phyloP scores from a whole-genome alignment of 1,140 invertebrate species.

The Drosophila littoralis region DNA sequence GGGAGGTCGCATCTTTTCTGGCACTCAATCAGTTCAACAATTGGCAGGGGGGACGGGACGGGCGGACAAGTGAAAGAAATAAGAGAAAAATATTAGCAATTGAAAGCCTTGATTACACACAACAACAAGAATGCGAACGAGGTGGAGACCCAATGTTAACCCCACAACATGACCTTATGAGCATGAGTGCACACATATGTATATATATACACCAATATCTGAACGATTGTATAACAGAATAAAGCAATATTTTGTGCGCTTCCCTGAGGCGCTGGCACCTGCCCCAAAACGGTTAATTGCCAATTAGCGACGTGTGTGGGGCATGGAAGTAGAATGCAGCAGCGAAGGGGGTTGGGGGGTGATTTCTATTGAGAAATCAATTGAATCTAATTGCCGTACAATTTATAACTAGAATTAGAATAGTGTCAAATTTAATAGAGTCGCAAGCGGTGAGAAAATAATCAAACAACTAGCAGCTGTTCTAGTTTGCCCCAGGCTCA shows the following conservation, averaged over 20 bases:
- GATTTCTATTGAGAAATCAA: constrained; percentile 50
- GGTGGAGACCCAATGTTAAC: constrained; percentile 50
- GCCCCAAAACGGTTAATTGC: constrained; percentile 30
- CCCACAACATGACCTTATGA: constrained; percentile 47
- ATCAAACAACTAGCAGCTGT: constrained; percentile 37
- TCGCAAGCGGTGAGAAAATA: constrained; percentile 50
- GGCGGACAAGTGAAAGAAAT: background rate
- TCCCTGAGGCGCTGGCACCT: constrained; percentile 22
- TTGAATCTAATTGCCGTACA: constrained; percentile 70
- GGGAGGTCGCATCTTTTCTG: constrained; percentile 37
- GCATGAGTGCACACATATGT: constrained; percentile 20
- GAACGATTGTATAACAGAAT: constrained; percentile 39
- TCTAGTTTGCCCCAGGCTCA: constrained; percentile 31
- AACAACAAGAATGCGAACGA: constrained; percentile 24
- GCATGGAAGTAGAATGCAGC: background rate
- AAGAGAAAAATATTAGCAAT: constrained; percentile 37
- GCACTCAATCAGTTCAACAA: constrained; percentile 66
- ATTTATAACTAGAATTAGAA: constrained; percentile 47
- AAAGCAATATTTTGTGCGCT: constrained; percentile 1
- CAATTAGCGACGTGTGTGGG: constrained; percentile 26
- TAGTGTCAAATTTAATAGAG: constrained; percentile 67
- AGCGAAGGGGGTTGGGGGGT: background rate
- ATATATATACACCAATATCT: constrained; percentile 12
- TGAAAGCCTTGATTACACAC: constrained; percentile 47
- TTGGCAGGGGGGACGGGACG: constrained; percentile 12